Evolutionary conservation across 1,140 invertebrate genomes (phyloP), one percentile per base, ranked within the genome.

Genomic region (Daktulosphaira vitifoliae): DNA sequence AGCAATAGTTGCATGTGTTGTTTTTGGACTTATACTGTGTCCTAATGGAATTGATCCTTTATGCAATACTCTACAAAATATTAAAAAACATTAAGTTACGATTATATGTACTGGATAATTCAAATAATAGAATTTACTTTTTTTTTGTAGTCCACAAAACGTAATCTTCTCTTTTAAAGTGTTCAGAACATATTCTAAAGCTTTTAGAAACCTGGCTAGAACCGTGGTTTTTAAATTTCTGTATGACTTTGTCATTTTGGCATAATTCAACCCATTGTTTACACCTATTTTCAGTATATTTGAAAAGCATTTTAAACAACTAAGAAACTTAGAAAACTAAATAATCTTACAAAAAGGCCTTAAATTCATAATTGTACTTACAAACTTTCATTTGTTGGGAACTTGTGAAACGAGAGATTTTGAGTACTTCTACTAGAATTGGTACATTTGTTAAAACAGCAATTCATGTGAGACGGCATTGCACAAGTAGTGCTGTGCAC

Each of bases 401-500:
- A 62, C 56, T 62, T 62, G 42, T 62, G 56, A 22, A 62, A 62
- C 16, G 56, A 62, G 23, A 62, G 56, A 23, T 62, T 62, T 25
- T 62, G 56, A n/a, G 56, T 62, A 25, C 56, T 62, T 25, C 56
- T 18, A 3, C 56, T 62, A 2, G 56, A 62, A 16, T 62, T 62
- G 3, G 56, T 62, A 22, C 56, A 62, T 46, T 62, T 62, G 56
- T 62, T 62, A 25, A 62, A 62, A 62, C 56, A 62, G 29, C 56
- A 62, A 25, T 62, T 62, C 56, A 62, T 62, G 25, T 62, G 56
- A 39, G 56, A 62, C n/a, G 56, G 56, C 56, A 62, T 50, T 33
- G 29, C 11, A 33, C 29, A 33, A 5, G n/a, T n/a, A n/a, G n/a
- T 11, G 5, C 29, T 5, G 29, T 33, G 29, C 29, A 33, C 29